Percentiles rank a stretch among this genome's conserved stretches.
Conservation (phyloP, 53 echinoderm and acorn worm species). For the Henricia sp. region DNA sequence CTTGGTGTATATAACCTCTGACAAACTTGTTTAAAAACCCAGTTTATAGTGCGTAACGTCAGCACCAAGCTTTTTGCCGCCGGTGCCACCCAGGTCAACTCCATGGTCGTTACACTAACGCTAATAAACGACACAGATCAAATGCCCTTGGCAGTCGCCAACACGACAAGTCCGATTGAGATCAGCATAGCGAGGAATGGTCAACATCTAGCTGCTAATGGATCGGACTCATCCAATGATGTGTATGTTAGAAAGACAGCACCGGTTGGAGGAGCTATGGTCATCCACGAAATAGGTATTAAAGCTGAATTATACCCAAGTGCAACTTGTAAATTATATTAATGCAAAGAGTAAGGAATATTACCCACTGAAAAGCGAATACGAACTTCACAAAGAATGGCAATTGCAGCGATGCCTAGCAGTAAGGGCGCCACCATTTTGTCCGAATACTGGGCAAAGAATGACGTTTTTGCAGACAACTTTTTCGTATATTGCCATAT, state of each 20-base stretch:
- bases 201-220: neutral
- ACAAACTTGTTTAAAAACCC: neutral
- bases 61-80: constrained; percentile 52
- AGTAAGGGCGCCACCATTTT: too few relatives aligned
- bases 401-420: too few relatives aligned
- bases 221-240: neutral
- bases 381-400: too few relatives aligned
- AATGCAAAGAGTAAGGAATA: too few relatives aligned
- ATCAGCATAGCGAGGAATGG: constrained; percentile 20
- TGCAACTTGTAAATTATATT: too few relatives aligned
- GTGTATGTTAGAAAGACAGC: constrained; percentile 15
- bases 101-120: constrained; percentile 21
- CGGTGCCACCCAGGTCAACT: constrained; percentile 26
- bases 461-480: too few relatives aligned
- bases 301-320: neutral
- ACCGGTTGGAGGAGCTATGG: constrained; percentile 25
- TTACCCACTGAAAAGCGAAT: too few relatives aligned
- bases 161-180: constrained; percentile 39
- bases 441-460: too few relatives aligned
- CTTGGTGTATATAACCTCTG: neutral
- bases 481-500: too few relatives aligned
- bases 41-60: constrained; percentile 46
- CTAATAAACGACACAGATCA: constrained; percentile 35
- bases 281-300: constrained; percentile 17
- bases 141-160: constrained; percentile 23